Evolutionary conservation across 2,113 vertebrate species (phyloP), one percentile per base, ranked within the genome.

Genomic region (Pogona vitticeps): DNA sequence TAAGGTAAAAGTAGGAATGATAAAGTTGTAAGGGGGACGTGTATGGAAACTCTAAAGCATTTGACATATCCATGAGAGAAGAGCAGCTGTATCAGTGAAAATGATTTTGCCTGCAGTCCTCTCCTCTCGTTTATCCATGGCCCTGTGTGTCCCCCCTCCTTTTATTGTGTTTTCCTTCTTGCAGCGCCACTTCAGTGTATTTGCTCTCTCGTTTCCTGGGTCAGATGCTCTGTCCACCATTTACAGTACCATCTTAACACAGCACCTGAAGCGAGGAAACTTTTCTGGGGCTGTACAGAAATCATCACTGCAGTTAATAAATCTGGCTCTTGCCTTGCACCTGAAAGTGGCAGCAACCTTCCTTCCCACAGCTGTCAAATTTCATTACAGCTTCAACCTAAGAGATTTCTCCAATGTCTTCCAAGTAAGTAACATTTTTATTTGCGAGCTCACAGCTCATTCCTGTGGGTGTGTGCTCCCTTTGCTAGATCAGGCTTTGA

Each of bases 371-470:
- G 98, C 97, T 0, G 84, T 98, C 95, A 99, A 99, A 95, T 99
- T 99, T 94, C 98, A 99, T 96, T 99, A 99, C 5, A 73, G 98
- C 91, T 99, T 99, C 93, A 99, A 98, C 92, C 97, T 99, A 86
- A 95, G 98, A 52, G 98, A 99, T 94, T 96, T 99, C 46, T 98
- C 98, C 95, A 99, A 97, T 89, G 98, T 99, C 87, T 99, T 99
- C 94, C 99, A 99, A 94, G 98, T 99, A 87, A 95, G 82, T 65
- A 82, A 20, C 52, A 86, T 31, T 79, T 84, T 31, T 76, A 14
- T 42, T 65, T 6, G 61, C 71, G 20, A 21, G 28, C 17, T 73
- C 38, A 59, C 23, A 33, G 42, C 6, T 79, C 83, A 46, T 80
- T 38, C 8, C 2, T 63, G 23, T 65, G 58, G 42, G 23, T 40